A percentile compares a stretch with the other conserved stretches of the same genome.
Conservation (phyloP, 2,797 vertebrate species). For the Sebastes taczanowskii region DNA sequence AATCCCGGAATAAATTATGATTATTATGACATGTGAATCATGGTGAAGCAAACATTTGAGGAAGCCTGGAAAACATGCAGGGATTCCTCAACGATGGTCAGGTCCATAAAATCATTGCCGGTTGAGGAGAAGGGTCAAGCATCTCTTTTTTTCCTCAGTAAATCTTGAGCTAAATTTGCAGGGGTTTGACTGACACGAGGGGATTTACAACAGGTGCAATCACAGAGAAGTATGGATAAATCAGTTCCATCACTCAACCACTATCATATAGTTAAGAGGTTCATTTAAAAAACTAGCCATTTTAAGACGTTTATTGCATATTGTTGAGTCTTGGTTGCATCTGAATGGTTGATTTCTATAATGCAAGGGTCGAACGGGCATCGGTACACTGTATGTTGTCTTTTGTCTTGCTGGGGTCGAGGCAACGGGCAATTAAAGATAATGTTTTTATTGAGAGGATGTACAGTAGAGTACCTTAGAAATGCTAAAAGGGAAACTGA, state of each 20-base stretch:
- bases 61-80: conserved; percentile 18
- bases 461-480: conserved; percentile 10
- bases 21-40: not conserved
- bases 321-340: not conserved
- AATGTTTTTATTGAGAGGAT: conserved; percentile 7
- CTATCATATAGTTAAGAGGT: not conserved
- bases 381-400: not conserved
- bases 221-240: not conserved
- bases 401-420: conserved; percentile 37
- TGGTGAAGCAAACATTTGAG: conserved; percentile 19
- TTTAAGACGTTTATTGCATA: not conserved
- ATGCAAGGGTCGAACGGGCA: not conserved
- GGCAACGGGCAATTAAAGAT: not conserved
- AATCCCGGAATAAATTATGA: conserved; percentile 1
- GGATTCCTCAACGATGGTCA: conserved; percentile 19
- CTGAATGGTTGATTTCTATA: conserved; percentile 2
- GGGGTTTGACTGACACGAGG: conserved; percentile 4
- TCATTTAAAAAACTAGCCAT: conserved; percentile 28
- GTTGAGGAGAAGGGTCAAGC: not conserved
- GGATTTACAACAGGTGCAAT: conserved; percentile 6
- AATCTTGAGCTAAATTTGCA: conserved; percentile 4
- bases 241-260: not conserved
- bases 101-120: conserved; percentile 32
- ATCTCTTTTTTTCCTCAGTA: not conserved
- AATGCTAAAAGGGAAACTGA: conserved; percentile 58